These are phyloP conservation scores for Mesitornis unicolor DNA, from an alignment of 2,113 vertebrate genomes.

Conservation along the genomic window DNA sequence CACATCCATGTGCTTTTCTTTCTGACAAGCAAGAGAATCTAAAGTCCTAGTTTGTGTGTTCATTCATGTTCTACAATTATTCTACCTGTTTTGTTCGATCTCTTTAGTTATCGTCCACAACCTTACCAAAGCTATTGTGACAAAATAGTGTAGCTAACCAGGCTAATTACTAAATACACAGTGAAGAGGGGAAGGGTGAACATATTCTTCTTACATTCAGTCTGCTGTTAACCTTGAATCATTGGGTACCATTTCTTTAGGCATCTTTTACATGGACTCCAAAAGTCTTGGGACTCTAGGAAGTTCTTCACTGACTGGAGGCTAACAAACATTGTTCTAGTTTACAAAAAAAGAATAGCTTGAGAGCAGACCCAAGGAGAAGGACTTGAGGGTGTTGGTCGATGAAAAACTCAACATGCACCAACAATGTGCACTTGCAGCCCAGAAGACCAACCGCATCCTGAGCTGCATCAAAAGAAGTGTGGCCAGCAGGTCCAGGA, in stretches of 20 bases:
- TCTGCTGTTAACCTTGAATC: not conserved
- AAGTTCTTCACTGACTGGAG: not conserved
- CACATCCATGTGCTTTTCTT: not conserved
- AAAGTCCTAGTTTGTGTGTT: not conserved
- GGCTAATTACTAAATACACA: not conserved
- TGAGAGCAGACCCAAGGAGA: not conserved
- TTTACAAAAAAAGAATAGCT: not conserved
- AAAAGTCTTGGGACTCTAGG: not conserved
- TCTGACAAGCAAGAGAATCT: not conserved
- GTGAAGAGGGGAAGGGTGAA: not conserved
- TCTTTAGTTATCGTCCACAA: not conserved
- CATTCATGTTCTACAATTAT: not conserved
- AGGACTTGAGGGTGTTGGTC: too few species aligned
- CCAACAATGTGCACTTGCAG: too few species aligned
- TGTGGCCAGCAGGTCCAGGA: too few species aligned
- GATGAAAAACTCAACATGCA: too few species aligned
- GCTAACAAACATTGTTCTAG: fast-evolving
- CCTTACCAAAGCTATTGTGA: not conserved
- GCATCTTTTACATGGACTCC: not conserved
- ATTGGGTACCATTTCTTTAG: not conserved
- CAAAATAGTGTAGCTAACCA: not conserved
- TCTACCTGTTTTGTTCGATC: not conserved
- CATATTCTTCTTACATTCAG: not conserved
- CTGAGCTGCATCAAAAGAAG: too few species aligned
- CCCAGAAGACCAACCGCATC: too few species aligned